A percentile compares a stretch with the other conserved stretches of the same genome.
phyloP scores from a whole-genome alignment of 2,113 vertebrate genomes.

The Cheilinus undulatus region DNA sequence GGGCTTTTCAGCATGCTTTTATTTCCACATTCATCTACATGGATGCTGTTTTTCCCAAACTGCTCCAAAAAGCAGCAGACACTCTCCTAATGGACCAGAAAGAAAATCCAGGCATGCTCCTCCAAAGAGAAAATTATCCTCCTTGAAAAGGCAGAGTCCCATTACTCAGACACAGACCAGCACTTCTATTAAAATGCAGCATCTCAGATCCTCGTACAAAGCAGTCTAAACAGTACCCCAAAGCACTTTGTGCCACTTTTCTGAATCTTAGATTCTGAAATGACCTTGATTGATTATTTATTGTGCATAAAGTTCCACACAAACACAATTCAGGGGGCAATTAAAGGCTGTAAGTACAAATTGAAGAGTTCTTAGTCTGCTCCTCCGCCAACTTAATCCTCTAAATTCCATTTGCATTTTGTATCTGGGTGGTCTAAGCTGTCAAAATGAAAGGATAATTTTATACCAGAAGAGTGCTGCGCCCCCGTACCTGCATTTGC shows the following conservation, averaged over 20 bases:
- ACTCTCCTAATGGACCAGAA: constrained; percentile 12
- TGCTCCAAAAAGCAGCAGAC: background rate
- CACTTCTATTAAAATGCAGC: constrained; percentile 1
- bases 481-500: constrained; percentile 20
- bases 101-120: background rate
- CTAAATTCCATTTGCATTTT: constrained; percentile 19
- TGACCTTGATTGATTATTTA: background rate
- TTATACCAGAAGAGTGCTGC: constrained; percentile 8
- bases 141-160: background rate
- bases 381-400: constrained; percentile 20
- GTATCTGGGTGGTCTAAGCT: constrained; percentile 13
- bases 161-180: constrained; percentile 14
- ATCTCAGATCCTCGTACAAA: background rate
- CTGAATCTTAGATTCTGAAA: background rate
- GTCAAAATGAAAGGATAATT: constrained; percentile 14
- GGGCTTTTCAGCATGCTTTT: too few relatives aligned
- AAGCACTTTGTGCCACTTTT: background rate
- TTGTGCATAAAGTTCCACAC: background rate
- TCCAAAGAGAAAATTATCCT: constrained; percentile 4
- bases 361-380: background rate
- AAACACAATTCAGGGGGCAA: background rate
- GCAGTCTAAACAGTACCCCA: background rate
- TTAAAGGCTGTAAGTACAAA: background rate
- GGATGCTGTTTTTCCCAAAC: background rate
- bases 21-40: too few relatives aligned